phyloP scores from a whole-genome alignment of 2,113 vertebrate genomes.

The Xyrauchen texanus region DNA sequence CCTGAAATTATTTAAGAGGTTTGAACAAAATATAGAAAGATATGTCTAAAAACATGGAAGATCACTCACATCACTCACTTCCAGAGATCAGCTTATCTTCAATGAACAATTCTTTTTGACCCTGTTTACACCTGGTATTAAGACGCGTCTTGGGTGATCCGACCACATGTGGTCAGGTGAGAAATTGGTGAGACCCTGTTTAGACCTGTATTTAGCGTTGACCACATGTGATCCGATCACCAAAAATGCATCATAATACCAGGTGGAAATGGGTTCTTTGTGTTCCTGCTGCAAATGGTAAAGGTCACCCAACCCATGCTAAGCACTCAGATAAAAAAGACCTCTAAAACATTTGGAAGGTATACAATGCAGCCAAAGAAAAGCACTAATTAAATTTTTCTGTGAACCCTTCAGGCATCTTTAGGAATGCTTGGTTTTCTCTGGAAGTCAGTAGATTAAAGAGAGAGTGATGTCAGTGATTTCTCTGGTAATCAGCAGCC shows the following conservation, averaged over 20 bases:
- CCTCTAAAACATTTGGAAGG: conserved; percentile 26
- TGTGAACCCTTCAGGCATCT: conserved; percentile 30
- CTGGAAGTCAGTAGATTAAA: not conserved
- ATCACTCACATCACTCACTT: too few relatives aligned
- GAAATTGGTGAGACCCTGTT: too few relatives aligned
- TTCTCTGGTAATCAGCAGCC: conserved; percentile 50
- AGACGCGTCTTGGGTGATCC: too few relatives aligned
- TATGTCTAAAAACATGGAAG: too few relatives aligned
- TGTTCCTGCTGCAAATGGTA: conserved; percentile 33
- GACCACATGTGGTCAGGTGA: too few relatives aligned
- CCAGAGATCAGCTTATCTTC: too few relatives aligned
- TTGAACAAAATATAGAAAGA: too few relatives aligned
- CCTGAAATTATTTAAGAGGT: too few relatives aligned
- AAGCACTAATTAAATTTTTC: conserved; percentile 18
- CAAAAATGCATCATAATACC: not conserved
- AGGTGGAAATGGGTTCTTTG: conserved; percentile 29
- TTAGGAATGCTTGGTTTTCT: conserved; percentile 33
- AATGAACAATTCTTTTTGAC: too few relatives aligned
- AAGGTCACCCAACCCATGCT: conserved; percentile 25
- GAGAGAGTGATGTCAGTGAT: conserved; percentile 46
- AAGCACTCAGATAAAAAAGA: conserved; percentile 30
- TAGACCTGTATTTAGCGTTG: too few relatives aligned
- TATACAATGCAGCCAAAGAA: conserved; percentile 6
- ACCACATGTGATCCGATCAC: too few relatives aligned
- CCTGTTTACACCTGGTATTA: too few relatives aligned